These are phyloP conservation scores for Bucorvus abyssinicus DNA, from an alignment of 2,797 vertebrate genomes.

Conservation along the genomic window DNA sequence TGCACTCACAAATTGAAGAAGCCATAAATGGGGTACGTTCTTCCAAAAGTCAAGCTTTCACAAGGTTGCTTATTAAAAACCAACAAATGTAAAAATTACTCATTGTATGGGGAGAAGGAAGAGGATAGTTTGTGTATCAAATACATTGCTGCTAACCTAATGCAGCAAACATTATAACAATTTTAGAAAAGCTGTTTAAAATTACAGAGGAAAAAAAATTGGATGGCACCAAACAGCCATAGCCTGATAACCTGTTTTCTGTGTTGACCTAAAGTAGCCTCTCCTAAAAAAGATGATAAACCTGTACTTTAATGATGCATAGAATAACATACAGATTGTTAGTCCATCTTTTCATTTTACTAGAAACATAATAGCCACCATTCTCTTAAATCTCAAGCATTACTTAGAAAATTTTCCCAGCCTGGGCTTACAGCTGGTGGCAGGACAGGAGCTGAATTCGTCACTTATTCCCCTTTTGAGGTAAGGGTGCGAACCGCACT, in stretches of 20 bases:
- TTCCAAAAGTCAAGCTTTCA: not conserved
- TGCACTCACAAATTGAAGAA: not conserved
- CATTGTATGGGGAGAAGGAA: too few relatives aligned
- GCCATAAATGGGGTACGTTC: not conserved
- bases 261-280: not conserved
- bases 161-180: not conserved
- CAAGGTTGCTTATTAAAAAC: not conserved
- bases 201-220: not conserved
- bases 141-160: not conserved
- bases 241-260: not conserved
- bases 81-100: not conserved
- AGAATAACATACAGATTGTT: not conserved
- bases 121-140: not conserved
- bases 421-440: not conserved
- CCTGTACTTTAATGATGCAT: not conserved
- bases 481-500: not conserved
- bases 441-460: not conserved
- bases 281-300: not conserved
- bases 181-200: not conserved
- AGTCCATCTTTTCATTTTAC: not conserved
- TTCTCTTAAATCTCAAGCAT: not conserved
- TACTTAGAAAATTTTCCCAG: not conserved
- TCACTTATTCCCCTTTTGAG: not conserved
- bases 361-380: not conserved
- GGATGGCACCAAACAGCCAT: not conserved